phyloP scores from a whole-genome alignment of 2,113 vertebrate species.

The Vicugna pacos region DNA sequence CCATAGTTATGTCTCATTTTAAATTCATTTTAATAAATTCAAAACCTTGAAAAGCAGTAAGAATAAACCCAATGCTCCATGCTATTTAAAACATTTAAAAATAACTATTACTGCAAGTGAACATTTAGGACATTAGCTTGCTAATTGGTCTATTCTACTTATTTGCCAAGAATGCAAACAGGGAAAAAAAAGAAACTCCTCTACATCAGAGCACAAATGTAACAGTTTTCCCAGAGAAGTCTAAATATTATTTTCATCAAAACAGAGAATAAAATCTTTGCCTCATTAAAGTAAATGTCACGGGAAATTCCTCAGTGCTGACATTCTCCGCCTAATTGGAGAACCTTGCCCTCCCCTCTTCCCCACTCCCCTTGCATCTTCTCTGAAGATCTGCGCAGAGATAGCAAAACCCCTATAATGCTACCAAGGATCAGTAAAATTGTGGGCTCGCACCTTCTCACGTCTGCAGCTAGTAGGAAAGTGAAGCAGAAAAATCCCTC shows the following conservation, averaged over 20 bases:
- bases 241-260: constrained; percentile 53
- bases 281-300: constrained; percentile 61
- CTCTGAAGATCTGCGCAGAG: neutral
- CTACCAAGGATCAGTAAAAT: neutral
- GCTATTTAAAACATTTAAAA: constrained; percentile 70
- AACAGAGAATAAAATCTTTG: constrained; percentile 57
- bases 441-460: neutral
- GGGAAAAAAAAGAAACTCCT: neutral
- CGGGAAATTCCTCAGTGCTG: constrained; percentile 19
- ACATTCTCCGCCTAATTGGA: constrained; percentile 18
- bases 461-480: neutral
- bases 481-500: neutral
- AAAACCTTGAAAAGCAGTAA: constrained; percentile 63
- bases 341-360: neutral
- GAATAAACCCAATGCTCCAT: constrained; percentile 45
- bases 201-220: constrained; percentile 49
- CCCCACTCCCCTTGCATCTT: neutral
- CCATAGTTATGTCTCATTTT: constrained; percentile 27
- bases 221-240: constrained; percentile 37
- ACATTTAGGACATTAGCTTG: constrained; percentile 70
- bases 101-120: constrained; percentile 56
- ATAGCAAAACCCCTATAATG: neutral
- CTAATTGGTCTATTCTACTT: constrained; percentile 61
- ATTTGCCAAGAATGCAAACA: constrained; percentile 59
- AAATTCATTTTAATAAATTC: constrained; percentile 58